These are phyloP conservation scores for Drosophila rubida DNA, from an alignment of 2,888 invertebrate species.

Conservation along the genomic window DNA sequence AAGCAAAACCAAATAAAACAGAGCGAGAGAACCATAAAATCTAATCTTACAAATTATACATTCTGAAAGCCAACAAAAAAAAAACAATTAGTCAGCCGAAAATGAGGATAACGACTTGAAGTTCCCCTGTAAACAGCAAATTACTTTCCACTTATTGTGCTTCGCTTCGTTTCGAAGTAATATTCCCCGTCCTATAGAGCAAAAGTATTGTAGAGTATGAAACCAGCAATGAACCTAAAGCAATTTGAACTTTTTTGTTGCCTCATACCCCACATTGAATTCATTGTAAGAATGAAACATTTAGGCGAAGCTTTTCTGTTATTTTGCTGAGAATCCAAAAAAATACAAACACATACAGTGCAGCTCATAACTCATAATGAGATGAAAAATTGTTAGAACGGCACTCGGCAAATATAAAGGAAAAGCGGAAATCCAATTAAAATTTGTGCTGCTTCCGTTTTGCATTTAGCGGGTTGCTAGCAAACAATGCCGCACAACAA, in stretches of 20 bases:
- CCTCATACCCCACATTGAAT: neutral
- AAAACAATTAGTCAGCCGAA: constrained; percentile 2
- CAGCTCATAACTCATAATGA: constrained; percentile 66
- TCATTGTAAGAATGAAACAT: constrained; percentile 45
- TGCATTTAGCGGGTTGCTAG: constrained; percentile 35
- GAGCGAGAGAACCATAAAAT: constrained; percentile 24
- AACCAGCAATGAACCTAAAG: constrained; percentile 13
- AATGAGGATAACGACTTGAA: neutral
- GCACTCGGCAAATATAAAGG: constrained; percentile 13
- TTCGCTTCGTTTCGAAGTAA: neutral
- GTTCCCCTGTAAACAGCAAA: neutral
- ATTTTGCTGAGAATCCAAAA: neutral
- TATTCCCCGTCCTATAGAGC: neutral
- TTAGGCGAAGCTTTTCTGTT: constrained; percentile 35
- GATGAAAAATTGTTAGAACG: constrained; percentile 32
- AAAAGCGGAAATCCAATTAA: constrained; percentile 69
- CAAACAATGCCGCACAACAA: constrained; percentile 25
- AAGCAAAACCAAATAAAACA: neutral
- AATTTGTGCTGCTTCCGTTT: constrained; percentile 66
- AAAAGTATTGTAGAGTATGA: neutral
- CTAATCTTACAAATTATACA: constrained; percentile 24
- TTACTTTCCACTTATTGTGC: neutral
- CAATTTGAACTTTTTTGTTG: constrained; percentile 25
- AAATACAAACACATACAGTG: constrained; percentile 28
- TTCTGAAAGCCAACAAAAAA: constrained; percentile 20